Conservation (phyloP, 2,797 vertebrate genomes). For the Rhodeus uyekii region DNA sequence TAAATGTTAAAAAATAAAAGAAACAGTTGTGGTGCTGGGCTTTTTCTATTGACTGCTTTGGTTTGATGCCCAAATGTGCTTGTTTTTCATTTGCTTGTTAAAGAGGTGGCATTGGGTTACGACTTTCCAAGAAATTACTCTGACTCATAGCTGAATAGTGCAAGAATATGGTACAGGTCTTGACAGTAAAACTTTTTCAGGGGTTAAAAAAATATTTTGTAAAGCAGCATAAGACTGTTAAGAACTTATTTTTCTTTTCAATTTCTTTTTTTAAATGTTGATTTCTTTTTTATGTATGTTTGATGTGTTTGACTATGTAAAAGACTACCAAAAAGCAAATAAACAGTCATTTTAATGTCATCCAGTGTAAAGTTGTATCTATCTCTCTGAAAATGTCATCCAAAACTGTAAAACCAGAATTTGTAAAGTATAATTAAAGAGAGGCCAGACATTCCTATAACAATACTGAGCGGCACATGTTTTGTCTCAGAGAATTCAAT, state of each 20-base stretch:
- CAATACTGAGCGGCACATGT: not conserved
- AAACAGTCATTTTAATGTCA: not conserved
- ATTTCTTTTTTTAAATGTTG: not conserved
- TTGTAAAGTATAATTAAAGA: not conserved
- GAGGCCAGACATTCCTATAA: not conserved
- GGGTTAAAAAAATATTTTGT: slow-evolving; percentile 5
- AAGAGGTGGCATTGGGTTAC: not conserved
- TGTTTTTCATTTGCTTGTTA: not conserved
- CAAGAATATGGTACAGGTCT: not conserved
- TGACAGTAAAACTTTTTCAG: not conserved
- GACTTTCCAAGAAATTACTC: slow-evolving; percentile 11
- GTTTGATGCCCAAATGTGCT: not conserved
- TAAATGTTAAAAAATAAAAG: not conserved
- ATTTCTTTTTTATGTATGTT: slow-evolving; percentile 23
- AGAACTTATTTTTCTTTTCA: not conserved
- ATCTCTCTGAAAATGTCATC: not conserved
- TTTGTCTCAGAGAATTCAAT: not conserved
- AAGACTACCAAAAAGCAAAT: slow-evolving; percentile 1
- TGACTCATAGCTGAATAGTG: not conserved
- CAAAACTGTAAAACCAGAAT: not conserved
- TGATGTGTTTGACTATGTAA: slow-evolving; percentile 13
- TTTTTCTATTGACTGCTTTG: slow-evolving; percentile 10
- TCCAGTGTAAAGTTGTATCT: not conserved
- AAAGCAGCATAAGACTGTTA: not conserved
- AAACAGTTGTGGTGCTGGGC: not conserved